phyloP scores from a whole-genome alignment of 1,140 invertebrate genomes.

The Anthonomus grandis region DNA sequence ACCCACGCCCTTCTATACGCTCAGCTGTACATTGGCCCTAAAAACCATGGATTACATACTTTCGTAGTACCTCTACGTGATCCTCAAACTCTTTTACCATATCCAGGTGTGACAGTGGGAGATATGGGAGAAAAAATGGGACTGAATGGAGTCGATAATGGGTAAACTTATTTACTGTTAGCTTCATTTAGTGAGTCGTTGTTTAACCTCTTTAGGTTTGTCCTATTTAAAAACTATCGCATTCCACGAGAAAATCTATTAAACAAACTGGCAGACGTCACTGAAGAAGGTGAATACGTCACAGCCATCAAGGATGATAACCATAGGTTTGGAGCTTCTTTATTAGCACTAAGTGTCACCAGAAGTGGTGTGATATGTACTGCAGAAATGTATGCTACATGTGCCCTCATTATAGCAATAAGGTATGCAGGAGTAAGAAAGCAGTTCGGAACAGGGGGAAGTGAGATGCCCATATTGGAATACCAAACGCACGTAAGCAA shows the following conservation, averaged over 20 bases:
- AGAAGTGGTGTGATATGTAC: conserved; percentile 71
- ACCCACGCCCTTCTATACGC: conserved; percentile 87
- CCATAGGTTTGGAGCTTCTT: conserved; percentile 72
- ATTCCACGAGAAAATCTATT: conserved; percentile 79
- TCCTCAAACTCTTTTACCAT: conserved; percentile 65
- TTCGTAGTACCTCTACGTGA: conserved; percentile 81
- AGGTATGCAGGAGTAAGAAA: conserved; percentile 85
- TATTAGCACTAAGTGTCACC: conserved; percentile 83
- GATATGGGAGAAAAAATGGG: conserved; percentile 89
- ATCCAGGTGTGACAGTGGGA: conserved; percentile 65
- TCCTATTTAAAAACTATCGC: conserved; percentile 81
- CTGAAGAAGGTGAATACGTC: conserved; percentile 76
- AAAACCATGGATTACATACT: conserved; percentile 78
- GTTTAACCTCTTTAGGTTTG: conserved; percentile 61
- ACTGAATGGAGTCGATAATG: conserved; percentile 87
- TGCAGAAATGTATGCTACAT: conserved; percentile 64
- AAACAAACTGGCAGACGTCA: conserved; percentile 85
- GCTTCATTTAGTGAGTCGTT: too few relatives aligned
- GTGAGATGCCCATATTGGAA: conserved; percentile 82
- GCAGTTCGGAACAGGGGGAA: conserved; percentile 78
- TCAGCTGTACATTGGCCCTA: conserved; percentile 72
- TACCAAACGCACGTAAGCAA: conserved; percentile 83
- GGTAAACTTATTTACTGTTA: conserved; percentile 48
- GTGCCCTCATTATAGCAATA: conserved; percentile 79
- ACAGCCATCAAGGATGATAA: conserved; percentile 71